Percentiles rank a stretch among this genome's conserved stretches.
These are phyloP conservation scores for Papilio elwesi DNA, from an alignment of 2,888 invertebrate species.

Conservation along the genomic window DNA sequence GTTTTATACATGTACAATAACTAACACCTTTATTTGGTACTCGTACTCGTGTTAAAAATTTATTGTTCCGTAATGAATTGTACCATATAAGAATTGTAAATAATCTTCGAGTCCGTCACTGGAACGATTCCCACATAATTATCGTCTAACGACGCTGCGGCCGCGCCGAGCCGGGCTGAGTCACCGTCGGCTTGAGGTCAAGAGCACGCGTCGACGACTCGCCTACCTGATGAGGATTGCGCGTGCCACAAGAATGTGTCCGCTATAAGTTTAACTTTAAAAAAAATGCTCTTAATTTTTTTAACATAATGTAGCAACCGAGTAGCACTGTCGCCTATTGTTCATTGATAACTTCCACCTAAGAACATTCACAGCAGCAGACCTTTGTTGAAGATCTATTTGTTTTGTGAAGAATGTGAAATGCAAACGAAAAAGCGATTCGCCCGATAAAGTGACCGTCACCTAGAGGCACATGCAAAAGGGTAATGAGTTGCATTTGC, in stretches of 20 bases:
- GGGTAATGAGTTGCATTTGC: no score
- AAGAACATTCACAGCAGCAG: no score
- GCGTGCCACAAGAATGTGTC: slow-evolving; percentile 60
- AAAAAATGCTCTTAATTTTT: slow-evolving; percentile 6
- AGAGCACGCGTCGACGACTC: slow-evolving; percentile 67
- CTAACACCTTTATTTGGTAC: slow-evolving; percentile 18
- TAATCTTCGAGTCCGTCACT: slow-evolving; percentile 23
- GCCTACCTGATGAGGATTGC: slow-evolving; percentile 72
- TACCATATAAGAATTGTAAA: slow-evolving; percentile 33
- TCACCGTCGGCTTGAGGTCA: slow-evolving; percentile 73
- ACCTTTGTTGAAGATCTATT: no score
- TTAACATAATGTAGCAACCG: no score
- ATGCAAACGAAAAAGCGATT: no score
- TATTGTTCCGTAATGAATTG: slow-evolving; percentile 29
- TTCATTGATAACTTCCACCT: no score
- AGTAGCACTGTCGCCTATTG: no score
- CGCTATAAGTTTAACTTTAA: slow-evolving; percentile 17
- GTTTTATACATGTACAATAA: not conserved
- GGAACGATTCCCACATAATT: slow-evolving; percentile 50
- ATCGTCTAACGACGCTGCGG: slow-evolving; percentile 49
- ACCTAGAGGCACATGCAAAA: no score
- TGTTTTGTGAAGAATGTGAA: no score
- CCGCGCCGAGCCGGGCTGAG: slow-evolving; percentile 55
- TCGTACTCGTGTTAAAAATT: slow-evolving; percentile 15
- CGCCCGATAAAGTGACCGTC: no score